Conservation (phyloP, 2,888 invertebrate genomes). For the Drosophila diplacantha region DNA sequence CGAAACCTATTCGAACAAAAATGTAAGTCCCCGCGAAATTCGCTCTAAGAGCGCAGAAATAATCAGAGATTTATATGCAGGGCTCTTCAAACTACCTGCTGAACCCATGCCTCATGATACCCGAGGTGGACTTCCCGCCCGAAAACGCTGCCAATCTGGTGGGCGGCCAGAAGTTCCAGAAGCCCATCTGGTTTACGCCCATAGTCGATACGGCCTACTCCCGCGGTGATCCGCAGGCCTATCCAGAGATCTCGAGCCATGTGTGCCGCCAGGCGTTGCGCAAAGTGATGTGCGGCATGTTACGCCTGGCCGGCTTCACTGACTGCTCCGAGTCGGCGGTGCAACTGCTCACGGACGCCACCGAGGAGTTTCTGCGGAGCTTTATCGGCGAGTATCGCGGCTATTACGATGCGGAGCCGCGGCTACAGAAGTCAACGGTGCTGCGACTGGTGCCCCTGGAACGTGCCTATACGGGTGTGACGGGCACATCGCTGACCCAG, state of each 20-base stretch:
- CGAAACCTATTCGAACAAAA: slow-evolving; percentile 77
- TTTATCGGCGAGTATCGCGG: slow-evolving; percentile 64
- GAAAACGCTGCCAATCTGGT: slow-evolving; percentile 75
- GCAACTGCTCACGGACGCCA: slow-evolving; percentile 73
- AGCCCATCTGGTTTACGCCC: slow-evolving; percentile 77
- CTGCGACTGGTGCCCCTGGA: slow-evolving; percentile 65
- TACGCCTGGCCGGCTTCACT: slow-evolving; percentile 76
- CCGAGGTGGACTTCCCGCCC: slow-evolving; percentile 76
- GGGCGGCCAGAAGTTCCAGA: slow-evolving; percentile 73
- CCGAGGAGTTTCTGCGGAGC: slow-evolving; percentile 74
- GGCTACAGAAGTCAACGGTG: slow-evolving; percentile 55
- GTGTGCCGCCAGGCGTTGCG: slow-evolving; percentile 70
- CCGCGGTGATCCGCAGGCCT: slow-evolving; percentile 66
- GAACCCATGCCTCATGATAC: slow-evolving; percentile 77
- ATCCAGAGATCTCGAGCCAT: slow-evolving; percentile 65
- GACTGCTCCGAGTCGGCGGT: slow-evolving; percentile 75
- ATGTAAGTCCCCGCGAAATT: slow-evolving; percentile 53
- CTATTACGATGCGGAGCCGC: slow-evolving; percentile 50
- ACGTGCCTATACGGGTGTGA: slow-evolving; percentile 72
- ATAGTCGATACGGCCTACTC: slow-evolving; percentile 73
- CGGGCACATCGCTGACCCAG: slow-evolving; percentile 73
- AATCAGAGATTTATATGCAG: slow-evolving; percentile 36
- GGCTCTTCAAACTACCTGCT: slow-evolving; percentile 75
- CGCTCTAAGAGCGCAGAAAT: neutral
- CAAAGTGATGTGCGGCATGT: slow-evolving; percentile 75